Evolutionary conservation across 2,113 vertebrate species (phyloP).

Genomic region (Leucoraja erinaceus): DNA sequence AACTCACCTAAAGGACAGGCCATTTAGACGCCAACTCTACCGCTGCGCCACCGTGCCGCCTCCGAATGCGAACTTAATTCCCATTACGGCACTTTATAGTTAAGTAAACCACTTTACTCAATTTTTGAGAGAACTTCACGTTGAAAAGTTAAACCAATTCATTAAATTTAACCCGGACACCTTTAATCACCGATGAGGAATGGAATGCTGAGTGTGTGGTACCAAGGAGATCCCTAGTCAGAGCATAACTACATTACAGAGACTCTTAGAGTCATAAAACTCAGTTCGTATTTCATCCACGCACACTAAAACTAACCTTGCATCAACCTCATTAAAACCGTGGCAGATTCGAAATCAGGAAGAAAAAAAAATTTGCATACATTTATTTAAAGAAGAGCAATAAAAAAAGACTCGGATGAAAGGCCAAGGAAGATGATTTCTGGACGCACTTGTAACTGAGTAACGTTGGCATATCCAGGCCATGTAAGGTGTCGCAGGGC

Average conservation of each 20-base stretch:
- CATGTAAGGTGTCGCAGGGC: neutral
- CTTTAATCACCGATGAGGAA: neutral
- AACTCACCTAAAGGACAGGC: too few relatives aligned
- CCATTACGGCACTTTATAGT: neutral
- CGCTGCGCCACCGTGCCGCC: too few relatives aligned
- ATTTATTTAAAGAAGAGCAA: neutral
- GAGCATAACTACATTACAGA: neutral
- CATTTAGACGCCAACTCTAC: too few relatives aligned
- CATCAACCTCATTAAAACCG: slow-evolving; percentile 9
- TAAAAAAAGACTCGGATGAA: neutral
- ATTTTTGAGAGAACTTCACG: neutral
- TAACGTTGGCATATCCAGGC: neutral
- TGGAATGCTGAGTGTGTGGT: neutral
- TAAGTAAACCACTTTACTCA: neutral
- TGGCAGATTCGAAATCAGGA: neutral
- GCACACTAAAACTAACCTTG: neutral
- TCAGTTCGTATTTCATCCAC: slow-evolving; percentile 23
- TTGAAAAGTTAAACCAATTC: slow-evolving; percentile 9
- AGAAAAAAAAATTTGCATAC: neutral
- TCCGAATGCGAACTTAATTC: neutral
- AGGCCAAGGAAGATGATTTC: neutral
- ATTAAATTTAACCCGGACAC: neutral
- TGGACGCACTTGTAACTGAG: neutral
- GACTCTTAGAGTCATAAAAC: neutral
- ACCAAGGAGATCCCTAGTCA: neutral